These are phyloP conservation scores for Troilus luridus DNA, from an alignment of 2,888 invertebrate species.

Conservation along the genomic window DNA sequence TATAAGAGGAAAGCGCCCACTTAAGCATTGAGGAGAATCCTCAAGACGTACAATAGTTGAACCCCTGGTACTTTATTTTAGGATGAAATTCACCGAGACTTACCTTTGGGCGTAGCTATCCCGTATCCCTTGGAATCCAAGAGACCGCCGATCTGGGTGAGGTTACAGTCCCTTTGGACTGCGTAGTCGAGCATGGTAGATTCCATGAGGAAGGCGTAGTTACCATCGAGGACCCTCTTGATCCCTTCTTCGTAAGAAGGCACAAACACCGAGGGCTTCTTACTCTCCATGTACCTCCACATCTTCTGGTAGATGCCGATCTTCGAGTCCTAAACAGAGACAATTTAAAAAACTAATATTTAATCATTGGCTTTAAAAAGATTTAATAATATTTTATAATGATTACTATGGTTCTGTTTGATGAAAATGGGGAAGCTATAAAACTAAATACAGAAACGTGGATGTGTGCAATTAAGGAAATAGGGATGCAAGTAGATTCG, in stretches of 20 bases:
- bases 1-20: too few relatives aligned
- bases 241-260: slow-evolving; percentile 93
- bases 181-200: slow-evolving; percentile 97
- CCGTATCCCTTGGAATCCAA: slow-evolving; percentile 92
- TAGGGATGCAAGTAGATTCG: too few relatives aligned
- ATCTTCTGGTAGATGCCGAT: slow-evolving; percentile 93
- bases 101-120: slow-evolving; percentile 94
- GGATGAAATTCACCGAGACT: background rate
- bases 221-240: slow-evolving; percentile 84
- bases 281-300: slow-evolving; percentile 94
- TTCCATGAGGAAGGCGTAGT: slow-evolving; percentile 98
- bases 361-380: too few relatives aligned
- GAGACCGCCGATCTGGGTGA: slow-evolving; percentile 96
- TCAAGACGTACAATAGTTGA: background rate
- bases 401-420: too few relatives aligned
- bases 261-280: slow-evolving; percentile 86
- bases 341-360: background rate
- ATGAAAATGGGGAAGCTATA: too few relatives aligned
- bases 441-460: too few relatives aligned
- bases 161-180: slow-evolving; percentile 94
- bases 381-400: too few relatives aligned
- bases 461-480: too few relatives aligned
- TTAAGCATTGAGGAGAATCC: too few relatives aligned
- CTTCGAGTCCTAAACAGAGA: slow-evolving; percentile 80
- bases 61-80: background rate